Evolutionary conservation across 23 tunicate genomes (phyloP), one percentile per base, ranked within the genome.

Genomic region (Ciona savignyi): DNA sequence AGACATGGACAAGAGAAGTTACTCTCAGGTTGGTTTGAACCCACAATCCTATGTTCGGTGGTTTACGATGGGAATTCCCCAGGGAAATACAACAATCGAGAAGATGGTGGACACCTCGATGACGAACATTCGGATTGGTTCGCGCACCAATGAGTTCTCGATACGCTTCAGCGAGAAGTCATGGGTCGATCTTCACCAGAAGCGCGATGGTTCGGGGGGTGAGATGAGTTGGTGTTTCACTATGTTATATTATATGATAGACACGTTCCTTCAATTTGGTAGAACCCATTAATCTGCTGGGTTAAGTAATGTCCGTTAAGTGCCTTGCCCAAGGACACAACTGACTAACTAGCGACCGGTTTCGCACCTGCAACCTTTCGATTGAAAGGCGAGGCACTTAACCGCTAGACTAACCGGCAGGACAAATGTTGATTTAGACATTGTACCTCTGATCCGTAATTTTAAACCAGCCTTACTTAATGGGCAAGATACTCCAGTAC

Each of bases 81-180:
- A 88, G 96, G 96, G 96, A 35, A 88, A 82, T 70, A 72, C 96
- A n/a, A 88, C 96, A n/a, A 82, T 88, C 1, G 96, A 88, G 56
- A 88, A 81, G 31, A 48, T 25, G 1, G 28, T 73, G 0, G 83
- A 88, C 27, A 25, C 67, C 66, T 77, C 87, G 9, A 29, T 82
- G 72, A 88, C 96, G 11, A 88, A 80, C 31, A 88, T 88, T 27
- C 74, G 96, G 0, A 77, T 88, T 67, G 96, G 96, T 23, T 77
- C 96, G 28, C 77, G 82, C 15, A 75, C 77, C 27, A 72, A 74
- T 51, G 88, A 83, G n/a, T 29, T 69, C 29, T 30, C 68, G 22
- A 27, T 70, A 15, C 74, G 81, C 9, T 25, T 72, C 15, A 32
- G 61, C 2, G 84, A 88, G 22, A 86, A 88, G 56, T 42, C 56